Conservation (phyloP, 2,888 invertebrate genomes). For the Perithous albicinctus region DNA sequence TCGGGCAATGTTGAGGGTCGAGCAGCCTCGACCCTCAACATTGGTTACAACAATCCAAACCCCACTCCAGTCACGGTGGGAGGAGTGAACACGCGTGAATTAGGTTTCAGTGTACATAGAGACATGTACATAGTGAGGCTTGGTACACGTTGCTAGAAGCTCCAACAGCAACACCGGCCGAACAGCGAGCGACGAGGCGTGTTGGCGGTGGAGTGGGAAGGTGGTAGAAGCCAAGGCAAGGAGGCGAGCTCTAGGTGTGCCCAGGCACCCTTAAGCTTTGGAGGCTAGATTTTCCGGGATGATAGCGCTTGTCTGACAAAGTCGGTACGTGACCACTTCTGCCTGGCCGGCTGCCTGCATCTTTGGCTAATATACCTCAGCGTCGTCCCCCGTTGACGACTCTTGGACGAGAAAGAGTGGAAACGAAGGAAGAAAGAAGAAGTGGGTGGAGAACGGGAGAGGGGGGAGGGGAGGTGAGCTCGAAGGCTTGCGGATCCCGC, state of each 20-base stretch:
- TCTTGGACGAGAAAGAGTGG: slow-evolving; percentile 11
- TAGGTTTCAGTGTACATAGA: slow-evolving; percentile 34
- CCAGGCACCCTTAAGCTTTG: slow-evolving; percentile 64
- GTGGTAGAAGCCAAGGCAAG: background rate
- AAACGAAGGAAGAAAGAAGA: slow-evolving; percentile 5
- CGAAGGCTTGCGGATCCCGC: slow-evolving; percentile 25
- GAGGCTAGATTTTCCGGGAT: slow-evolving; percentile 74
- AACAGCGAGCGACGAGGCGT: background rate
- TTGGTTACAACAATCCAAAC: slow-evolving; percentile 19
- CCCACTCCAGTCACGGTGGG: slow-evolving; percentile 14
- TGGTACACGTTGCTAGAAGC: slow-evolving; percentile 29
- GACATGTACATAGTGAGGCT: slow-evolving; percentile 15
- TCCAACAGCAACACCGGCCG: slow-evolving; percentile 2
- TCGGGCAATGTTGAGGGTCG: too few relatives aligned
- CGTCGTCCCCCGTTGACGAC: slow-evolving; percentile 38
- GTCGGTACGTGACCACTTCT: slow-evolving; percentile 78
- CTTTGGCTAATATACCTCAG: slow-evolving; percentile 65
- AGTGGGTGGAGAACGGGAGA: slow-evolving; percentile 4
- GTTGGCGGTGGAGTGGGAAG: background rate
- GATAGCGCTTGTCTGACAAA: slow-evolving; percentile 77
- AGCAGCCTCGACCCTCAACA: slow-evolving; percentile 36
- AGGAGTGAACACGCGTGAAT: slow-evolving; percentile 46
- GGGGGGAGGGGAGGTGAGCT: background rate
- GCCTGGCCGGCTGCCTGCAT: slow-evolving; percentile 69
- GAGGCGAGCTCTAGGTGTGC: slow-evolving; percentile 27